These are phyloP conservation scores for Seriola quinqueradiata DNA, from an alignment of 2,113 vertebrate genomes.

Conservation along the genomic window DNA sequence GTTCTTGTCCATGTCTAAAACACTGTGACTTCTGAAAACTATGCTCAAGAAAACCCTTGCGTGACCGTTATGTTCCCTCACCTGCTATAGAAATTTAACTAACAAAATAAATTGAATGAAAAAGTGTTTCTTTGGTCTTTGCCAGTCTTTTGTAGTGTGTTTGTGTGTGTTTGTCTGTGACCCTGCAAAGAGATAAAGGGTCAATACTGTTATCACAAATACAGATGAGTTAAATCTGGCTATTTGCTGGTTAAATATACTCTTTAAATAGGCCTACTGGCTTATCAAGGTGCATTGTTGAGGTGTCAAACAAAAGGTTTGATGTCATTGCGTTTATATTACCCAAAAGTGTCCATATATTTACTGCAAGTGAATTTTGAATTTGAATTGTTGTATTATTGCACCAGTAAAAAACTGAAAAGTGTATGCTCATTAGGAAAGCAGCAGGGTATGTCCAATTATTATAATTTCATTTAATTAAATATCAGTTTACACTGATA, in stretches of 20 bases:
- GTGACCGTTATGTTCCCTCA: conserved; percentile 87
- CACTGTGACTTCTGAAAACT: conserved; percentile 89
- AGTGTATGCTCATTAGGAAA: not conserved
- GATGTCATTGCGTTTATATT: not conserved
- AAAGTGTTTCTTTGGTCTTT: conserved; percentile 51
- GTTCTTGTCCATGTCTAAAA: conserved; percentile 85
- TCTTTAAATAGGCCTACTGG: not conserved
- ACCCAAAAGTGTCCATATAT: not conserved
- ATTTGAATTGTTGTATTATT: not conserved
- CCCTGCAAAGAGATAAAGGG: not conserved
- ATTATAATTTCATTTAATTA: too few relatives aligned
- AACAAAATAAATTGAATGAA: conserved; percentile 88
- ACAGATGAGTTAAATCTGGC: not conserved
- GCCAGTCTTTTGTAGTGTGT: conserved; percentile 26
- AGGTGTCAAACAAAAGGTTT: conserved; percentile 17
- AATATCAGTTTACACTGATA: not conserved
- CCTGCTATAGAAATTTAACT: conserved; percentile 88
- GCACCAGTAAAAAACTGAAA: not conserved
- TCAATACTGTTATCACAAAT: conserved; percentile 27
- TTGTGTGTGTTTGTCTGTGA: conserved; percentile 11
- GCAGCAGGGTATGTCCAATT: too few relatives aligned
- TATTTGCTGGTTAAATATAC: conserved; percentile 38
- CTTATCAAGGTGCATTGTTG: conserved; percentile 37
- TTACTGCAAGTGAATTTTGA: not conserved
- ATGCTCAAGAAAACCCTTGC: conserved; percentile 83